phyloP scores from a whole-genome alignment of 2,797 vertebrate species.

The Cygnus olor region DNA sequence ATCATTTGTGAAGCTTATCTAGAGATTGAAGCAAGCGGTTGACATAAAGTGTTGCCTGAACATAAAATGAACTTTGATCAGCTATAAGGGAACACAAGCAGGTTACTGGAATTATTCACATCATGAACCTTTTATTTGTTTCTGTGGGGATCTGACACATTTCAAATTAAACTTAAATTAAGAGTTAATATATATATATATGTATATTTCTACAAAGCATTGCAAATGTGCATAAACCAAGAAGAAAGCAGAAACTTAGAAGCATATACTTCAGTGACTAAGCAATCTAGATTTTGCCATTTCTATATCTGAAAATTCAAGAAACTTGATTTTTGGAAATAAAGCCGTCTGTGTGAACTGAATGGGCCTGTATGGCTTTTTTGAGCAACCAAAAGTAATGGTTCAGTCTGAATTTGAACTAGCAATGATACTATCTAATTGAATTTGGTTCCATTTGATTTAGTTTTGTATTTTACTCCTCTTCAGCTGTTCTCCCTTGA shows the following conservation, averaged over 20 bases:
- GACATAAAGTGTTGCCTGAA: background rate
- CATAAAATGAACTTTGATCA: background rate
- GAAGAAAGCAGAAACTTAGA: background rate
- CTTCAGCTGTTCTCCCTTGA: background rate
- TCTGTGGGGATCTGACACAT: background rate
- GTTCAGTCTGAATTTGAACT: background rate
- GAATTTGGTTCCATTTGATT: background rate
- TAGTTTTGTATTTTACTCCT: background rate
- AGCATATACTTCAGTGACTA: background rate
- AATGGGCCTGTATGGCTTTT: rapidly evolving
- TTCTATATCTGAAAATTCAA: background rate
- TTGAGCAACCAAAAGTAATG: background rate
- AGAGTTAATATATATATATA: background rate
- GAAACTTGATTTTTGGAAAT: background rate
- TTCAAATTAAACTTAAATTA: background rate
- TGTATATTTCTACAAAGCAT: background rate
- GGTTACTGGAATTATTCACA: background rate
- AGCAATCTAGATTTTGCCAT: background rate
- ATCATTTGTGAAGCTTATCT: background rate
- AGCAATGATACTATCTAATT: rapidly evolving
- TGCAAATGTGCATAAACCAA: background rate
- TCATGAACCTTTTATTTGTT: background rate
- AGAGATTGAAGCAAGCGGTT: background rate
- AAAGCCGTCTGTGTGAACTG: background rate
- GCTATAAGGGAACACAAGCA: background rate